Evolutionary conservation across 2,888 invertebrate species (phyloP).

Genomic region (Temnothorax ravouxi): DNA sequence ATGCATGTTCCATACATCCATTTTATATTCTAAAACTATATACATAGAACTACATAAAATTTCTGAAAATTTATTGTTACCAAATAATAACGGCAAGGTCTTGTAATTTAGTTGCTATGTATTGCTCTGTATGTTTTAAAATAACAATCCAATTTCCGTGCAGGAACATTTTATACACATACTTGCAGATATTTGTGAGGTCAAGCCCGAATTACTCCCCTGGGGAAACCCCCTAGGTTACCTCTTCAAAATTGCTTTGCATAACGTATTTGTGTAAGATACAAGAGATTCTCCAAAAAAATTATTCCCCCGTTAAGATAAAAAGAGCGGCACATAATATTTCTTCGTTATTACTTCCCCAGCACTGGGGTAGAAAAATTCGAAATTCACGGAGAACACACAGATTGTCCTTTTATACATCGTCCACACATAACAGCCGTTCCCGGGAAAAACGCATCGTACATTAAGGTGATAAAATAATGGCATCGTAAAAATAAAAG

Average conservation of each 20-base stretch:
- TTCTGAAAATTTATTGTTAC: constrained; percentile 34
- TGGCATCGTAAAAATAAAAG: constrained; percentile 53
- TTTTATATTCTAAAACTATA: constrained; percentile 20
- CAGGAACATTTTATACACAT: constrained; percentile 70
- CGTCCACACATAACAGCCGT: constrained; percentile 25
- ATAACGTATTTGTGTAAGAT: constrained; percentile 65
- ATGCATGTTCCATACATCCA: constrained; percentile 9
- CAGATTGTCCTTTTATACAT: constrained; percentile 49
- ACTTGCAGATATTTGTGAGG: constrained; percentile 75
- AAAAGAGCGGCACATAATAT: constrained; percentile 41
- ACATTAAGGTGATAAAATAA: constrained; percentile 42
- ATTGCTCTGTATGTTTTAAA: constrained; percentile 70
- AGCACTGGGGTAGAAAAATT: constrained; percentile 30
- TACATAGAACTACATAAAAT: background rate
- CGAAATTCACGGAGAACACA: constrained; percentile 40
- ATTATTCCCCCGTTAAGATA: constrained; percentile 50
- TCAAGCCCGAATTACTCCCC: constrained; percentile 73
- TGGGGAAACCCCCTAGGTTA: constrained; percentile 60
- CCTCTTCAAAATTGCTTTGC: constrained; percentile 71
- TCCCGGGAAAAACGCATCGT: constrained; percentile 32
- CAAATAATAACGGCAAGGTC: constrained; percentile 45
- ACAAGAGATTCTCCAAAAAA: constrained; percentile 61
- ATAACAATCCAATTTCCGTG: constrained; percentile 74
- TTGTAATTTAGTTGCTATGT: constrained; percentile 66
- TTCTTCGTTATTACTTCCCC: constrained; percentile 50